Percentiles rank a stretch among this genome's conserved stretches.
Evolutionary conservation across 1,140 invertebrate species (phyloP).

Genomic region (Hylaeus anthracinus): DNA sequence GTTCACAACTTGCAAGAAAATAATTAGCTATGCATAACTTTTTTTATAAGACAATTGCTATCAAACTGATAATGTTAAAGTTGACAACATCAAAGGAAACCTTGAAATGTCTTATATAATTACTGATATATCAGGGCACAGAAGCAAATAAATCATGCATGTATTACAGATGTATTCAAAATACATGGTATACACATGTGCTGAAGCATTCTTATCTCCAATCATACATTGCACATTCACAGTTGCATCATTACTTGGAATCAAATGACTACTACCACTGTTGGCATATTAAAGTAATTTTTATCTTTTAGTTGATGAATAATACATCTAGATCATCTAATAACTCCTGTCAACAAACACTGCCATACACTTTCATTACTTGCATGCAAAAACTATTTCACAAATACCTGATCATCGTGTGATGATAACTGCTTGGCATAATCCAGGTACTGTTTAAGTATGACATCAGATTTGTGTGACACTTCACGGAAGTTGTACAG

Average conservation of each 20-base stretch:
- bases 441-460: constrained; percentile 81
- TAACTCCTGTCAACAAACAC: not conserved
- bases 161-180: constrained; percentile 25
- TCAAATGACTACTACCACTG: constrained; percentile 67
- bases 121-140: constrained; percentile 62
- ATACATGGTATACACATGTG: constrained; percentile 50
- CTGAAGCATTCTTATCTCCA: constrained; percentile 71
- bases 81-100: constrained; percentile 58
- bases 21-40: constrained; percentile 18
- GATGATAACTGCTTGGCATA: constrained; percentile 79
- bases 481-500: constrained; percentile 80
- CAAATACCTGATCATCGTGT: constrained; percentile 73
- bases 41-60: constrained; percentile 4
- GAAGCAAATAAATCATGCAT: constrained; percentile 54
- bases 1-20: not conserved
- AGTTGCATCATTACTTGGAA: constrained; percentile 75
- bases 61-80: constrained; percentile 62
- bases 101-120: constrained; percentile 66
- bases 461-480: constrained; percentile 80
- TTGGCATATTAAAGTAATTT: constrained; percentile 65
- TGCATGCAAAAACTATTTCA: constrained; percentile 4
- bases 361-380: not conserved
- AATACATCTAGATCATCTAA: constrained; percentile 3
- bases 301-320: constrained; percentile 21
- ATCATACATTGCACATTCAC: constrained; percentile 74